Conservation (phyloP, 2,888 invertebrate genomes). For the Heliconius aoede region DNA sequence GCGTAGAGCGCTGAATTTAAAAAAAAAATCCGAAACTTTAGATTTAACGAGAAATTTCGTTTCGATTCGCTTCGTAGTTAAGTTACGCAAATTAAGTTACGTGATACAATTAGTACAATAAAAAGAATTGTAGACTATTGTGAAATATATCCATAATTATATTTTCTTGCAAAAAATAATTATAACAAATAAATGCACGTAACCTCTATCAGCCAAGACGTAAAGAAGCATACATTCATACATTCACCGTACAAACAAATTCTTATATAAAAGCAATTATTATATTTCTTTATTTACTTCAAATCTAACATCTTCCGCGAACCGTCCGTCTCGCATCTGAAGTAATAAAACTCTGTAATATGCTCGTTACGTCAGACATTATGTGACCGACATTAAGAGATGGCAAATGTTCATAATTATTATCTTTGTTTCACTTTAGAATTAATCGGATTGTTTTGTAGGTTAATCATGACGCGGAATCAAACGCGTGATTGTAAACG, state of each 20-base stretch:
- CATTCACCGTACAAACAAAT: slow-evolving; percentile 7
- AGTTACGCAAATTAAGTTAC: too few relatives aligned
- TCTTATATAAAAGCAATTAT: slow-evolving; percentile 24
- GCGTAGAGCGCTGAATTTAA: too few relatives aligned
- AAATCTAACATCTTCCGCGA: slow-evolving; percentile 12
- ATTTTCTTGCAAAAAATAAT: not conserved
- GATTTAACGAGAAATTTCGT: too few relatives aligned
- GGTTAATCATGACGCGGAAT: not conserved
- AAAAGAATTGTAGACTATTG: too few relatives aligned
- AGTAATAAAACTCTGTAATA: slow-evolving; percentile 25
- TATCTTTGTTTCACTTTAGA: not conserved
- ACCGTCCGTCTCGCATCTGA: slow-evolving; percentile 15
- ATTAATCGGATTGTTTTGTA: not conserved
- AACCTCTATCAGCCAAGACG: not conserved
- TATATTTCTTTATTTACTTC: slow-evolving; percentile 17
- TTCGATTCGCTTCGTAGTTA: too few relatives aligned
- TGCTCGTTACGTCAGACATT: slow-evolving; percentile 25
- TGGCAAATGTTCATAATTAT: not conserved
- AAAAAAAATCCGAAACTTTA: too few relatives aligned
- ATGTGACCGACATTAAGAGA: slow-evolving; percentile 10
- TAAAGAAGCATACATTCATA: not conserved
- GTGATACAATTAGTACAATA: too few relatives aligned
- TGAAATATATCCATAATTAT: too few relatives aligned
- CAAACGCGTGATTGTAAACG: not conserved
- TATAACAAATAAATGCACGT: not conserved